Conservation (phyloP, 2,113 vertebrate species). For the Burhinus bistriatus region DNA sequence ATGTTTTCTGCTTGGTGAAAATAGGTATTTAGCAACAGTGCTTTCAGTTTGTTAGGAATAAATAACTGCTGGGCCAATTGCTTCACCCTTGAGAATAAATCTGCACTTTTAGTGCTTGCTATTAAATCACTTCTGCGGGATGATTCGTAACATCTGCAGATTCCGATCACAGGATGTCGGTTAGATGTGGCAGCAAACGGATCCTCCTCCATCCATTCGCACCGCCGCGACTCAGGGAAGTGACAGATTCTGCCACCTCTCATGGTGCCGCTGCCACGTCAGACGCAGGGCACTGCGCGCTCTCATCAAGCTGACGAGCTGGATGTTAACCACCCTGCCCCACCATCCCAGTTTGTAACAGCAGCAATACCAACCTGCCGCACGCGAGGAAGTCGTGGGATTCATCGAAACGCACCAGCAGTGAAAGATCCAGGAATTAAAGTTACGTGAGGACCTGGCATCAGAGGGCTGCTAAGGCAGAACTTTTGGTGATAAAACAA, state of each 20-base stretch:
- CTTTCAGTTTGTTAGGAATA: constrained; percentile 27
- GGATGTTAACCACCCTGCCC: neutral
- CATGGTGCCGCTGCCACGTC: fast-evolving
- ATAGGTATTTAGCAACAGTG: constrained; percentile 31
- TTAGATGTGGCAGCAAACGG: neutral
- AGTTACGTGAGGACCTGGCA: neutral
- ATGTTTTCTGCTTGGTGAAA: constrained; percentile 29
- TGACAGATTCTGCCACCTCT: neutral
- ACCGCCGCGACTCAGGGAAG: neutral
- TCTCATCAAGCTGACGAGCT: neutral
- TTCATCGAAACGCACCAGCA: fast-evolving
- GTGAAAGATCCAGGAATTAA: neutral
- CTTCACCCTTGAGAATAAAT: constrained; percentile 21
- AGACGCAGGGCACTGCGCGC: fast-evolving
- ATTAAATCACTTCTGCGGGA: neutral
- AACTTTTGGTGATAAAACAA: neutral
- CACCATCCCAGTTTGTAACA: neutral
- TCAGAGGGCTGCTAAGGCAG: neutral
- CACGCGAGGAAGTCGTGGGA: fast-evolving
- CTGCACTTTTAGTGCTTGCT: neutral
- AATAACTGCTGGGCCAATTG: neutral
- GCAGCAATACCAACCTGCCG: neutral
- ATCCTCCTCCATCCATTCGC: fast-evolving
- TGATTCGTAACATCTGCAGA: neutral
- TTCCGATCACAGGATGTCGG: neutral